These are phyloP conservation scores for Patella ulyssiponensis DNA, from an alignment of 2,888 invertebrate species.

Conservation along the genomic window DNA sequence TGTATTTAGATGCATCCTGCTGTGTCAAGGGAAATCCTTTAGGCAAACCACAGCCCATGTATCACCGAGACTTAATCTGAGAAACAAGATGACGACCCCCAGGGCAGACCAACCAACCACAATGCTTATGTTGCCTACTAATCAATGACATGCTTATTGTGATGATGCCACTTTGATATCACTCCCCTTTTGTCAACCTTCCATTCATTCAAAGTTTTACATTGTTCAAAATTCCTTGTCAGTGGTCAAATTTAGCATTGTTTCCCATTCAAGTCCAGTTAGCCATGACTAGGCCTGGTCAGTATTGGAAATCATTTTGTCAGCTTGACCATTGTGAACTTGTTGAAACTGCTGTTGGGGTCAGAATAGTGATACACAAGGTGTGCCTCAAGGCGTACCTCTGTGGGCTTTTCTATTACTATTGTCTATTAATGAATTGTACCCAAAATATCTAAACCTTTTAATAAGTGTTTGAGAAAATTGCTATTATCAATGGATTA, in stretches of 20 bases:
- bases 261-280: neutral
- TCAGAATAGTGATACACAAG: constrained; percentile 10
- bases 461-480: constrained; percentile 7
- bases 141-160: constrained; percentile 7
- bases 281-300: neutral
- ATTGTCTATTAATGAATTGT: constrained; percentile 14
- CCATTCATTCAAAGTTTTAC: neutral
- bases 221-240: constrained; percentile 1
- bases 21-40: neutral
- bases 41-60: too few species aligned
- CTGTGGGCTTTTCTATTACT: constrained; percentile 18
- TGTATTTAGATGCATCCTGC: neutral
- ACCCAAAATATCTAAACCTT: neutral
- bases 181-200: neutral
- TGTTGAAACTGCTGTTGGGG: constrained; percentile 11
- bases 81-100: neutral
- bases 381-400: constrained; percentile 15
- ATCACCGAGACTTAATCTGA: neutral
- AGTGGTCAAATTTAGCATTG: constrained; percentile 4
- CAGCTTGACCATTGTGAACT: constrained; percentile 5
- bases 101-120: constrained; percentile 2
- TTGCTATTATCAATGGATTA: neutral
- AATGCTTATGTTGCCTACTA: neutral
- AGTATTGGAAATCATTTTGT: constrained; percentile 8
- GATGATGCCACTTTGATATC: neutral